Evolutionary conservation across 2,888 invertebrate genomes (phyloP), one percentile per base, ranked within the genome.

Genomic region (Aelia acuminata): DNA sequence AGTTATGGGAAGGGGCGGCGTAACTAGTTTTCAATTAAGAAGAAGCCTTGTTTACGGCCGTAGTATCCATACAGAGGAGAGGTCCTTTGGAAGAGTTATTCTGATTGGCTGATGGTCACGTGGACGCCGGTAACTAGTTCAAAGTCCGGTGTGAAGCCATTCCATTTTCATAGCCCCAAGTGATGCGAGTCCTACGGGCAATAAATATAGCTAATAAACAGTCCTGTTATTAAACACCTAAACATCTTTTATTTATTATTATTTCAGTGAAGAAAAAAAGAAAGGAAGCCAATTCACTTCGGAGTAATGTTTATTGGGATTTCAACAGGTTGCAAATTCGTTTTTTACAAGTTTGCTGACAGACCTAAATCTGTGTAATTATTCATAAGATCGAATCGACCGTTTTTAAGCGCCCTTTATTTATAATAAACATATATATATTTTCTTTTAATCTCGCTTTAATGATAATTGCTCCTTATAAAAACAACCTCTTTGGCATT

Each of bases 11-110:
- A 35, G 63, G 87, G 26, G 70, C 35, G 87, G 87, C 39, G 57
- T 75, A 87, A 87, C 87, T 75, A 87, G 87, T 87, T 87, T 87
- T 87, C 87, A 87, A 87, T 87, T 87, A 87, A 70, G 70, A 63
- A 70, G 87, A 63, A 39, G 48, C 49, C 43, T 75, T 87, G 70
- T 63, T 75, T 63, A 75, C 47, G 87, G 70, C 70, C 39, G 31
- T 63, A 20, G 57, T 87, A 35, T 87, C 49, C 87, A 75, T 70
- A 75, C 18, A 31, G 87, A 63, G 26, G 75, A 87, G 63, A n/a
- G 87, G 48, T 87, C 87, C 39, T 86, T 53, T 87, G 26, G 53
- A 50, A 84, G 85, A 85, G 85, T 85, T 85, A 85, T 85, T 85
- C 85, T 85, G 85, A 85, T 85, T 85, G 85, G 85, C 35, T 35